Percentiles rank a stretch among this genome's conserved stretches.
Conservation (phyloP, 2,888 invertebrate genomes). For the Noctua fimbriata region DNA sequence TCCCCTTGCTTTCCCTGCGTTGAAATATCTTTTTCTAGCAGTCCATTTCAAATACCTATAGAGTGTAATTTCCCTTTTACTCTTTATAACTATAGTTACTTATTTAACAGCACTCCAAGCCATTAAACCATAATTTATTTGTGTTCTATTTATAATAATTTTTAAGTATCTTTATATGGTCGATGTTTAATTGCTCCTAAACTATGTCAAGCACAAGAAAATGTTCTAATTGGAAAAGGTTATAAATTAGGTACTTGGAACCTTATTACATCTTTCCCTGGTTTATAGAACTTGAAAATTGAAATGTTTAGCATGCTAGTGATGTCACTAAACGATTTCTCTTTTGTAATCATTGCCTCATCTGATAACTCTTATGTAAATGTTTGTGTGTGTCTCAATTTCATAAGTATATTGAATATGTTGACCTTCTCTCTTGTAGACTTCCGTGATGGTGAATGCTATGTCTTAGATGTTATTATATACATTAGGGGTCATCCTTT, state of each 20-base stretch:
- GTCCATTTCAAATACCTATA: not conserved
- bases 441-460: not conserved
- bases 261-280: not conserved
- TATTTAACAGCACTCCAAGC: not conserved
- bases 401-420: slow-evolving; percentile 15
- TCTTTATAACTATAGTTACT: not conserved
- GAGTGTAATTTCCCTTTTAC: slow-evolving; percentile 6
- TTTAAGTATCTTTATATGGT: not conserved
- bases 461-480: not conserved
- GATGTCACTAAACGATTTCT: slow-evolving; percentile 28
- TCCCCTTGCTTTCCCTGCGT: slow-evolving; percentile 2
- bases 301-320: slow-evolving; percentile 9
- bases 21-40: not conserved
- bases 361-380: slow-evolving; percentile 38
- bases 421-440: slow-evolving; percentile 6
- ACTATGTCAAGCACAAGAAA: not conserved
- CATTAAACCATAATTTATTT: not conserved
- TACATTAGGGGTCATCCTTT: not conserved
- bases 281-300: not conserved
- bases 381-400: slow-evolving; percentile 10
- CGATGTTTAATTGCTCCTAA: not conserved
- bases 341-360: slow-evolving; percentile 26
- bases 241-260: not conserved
- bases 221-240: not conserved
- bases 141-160: not conserved